These are phyloP conservation scores for Corydoras maculifer DNA, from an alignment of 2,113 vertebrate genomes.

Conservation along the genomic window DNA sequence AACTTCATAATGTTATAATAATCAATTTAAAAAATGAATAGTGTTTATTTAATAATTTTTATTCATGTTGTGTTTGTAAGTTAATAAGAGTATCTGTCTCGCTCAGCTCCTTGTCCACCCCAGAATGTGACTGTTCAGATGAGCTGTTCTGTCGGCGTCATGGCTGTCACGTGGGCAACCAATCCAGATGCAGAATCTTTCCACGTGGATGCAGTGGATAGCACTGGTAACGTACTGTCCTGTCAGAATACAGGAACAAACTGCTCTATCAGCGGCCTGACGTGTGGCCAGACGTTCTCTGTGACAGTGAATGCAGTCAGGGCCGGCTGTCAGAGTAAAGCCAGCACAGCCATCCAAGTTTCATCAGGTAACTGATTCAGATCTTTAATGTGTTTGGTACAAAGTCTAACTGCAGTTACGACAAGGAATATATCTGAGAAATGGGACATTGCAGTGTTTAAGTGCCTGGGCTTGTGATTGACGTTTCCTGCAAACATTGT, in stretches of 20 bases:
- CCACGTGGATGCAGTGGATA: constrained; percentile 45
- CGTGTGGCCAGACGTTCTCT: constrained; percentile 58
- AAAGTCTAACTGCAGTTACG: no score
- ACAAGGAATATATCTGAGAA: no score
- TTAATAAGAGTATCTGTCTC: neutral
- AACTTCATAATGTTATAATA: no score
- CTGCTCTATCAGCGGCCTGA: constrained; percentile 50
- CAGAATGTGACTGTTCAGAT: constrained; percentile 43
- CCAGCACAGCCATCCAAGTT: constrained; percentile 36
- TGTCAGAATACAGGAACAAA: constrained; percentile 48
- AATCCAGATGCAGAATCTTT: constrained; percentile 56
- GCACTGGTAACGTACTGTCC: constrained; percentile 29
- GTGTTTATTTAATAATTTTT: no score
- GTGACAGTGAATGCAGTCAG: constrained; percentile 52
- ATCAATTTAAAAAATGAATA: no score
- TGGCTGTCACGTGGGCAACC: constrained; percentile 56
- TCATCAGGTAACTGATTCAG: constrained; percentile 53
- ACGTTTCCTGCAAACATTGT: no score
- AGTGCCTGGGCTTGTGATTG: no score
- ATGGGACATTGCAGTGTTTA: no score
- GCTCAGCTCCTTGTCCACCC: constrained; percentile 58
- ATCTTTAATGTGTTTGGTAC: neutral
- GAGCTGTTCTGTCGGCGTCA: constrained; percentile 44
- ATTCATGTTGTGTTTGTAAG: no score
- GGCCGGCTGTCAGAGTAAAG: constrained; percentile 50